Percentiles rank a stretch among this genome's conserved stretches.
Evolutionary conservation across 2,888 invertebrate species (phyloP).

Genomic region (Cheilosia soror): DNA sequence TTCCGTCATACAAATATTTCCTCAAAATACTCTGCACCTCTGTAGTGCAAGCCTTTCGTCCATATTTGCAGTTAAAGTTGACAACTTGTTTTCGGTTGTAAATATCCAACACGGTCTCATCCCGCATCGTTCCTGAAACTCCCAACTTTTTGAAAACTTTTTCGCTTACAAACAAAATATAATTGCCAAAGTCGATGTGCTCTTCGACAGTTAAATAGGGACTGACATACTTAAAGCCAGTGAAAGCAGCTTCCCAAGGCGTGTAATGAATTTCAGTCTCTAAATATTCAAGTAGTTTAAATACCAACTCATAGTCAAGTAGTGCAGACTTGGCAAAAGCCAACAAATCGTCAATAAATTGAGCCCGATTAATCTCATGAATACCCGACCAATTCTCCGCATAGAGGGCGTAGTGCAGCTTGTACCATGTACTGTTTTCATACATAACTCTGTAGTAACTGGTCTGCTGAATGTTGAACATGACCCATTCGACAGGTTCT

Average conservation of each 20-base stretch:
- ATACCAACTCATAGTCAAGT: slow-evolving; percentile 84
- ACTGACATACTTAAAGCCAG: slow-evolving; percentile 82
- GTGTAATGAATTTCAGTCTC: slow-evolving; percentile 88
- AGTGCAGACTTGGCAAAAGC: slow-evolving; percentile 86
- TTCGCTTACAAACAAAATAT: slow-evolving; percentile 84
- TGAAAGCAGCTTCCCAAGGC: slow-evolving; percentile 91
- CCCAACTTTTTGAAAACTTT: slow-evolving; percentile 85
- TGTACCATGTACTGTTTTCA: slow-evolving; percentile 86
- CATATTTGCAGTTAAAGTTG: slow-evolving; percentile 87
- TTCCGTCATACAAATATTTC: slow-evolving; percentile 77
- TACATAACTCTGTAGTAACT: slow-evolving; percentile 88
- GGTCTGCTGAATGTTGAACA: slow-evolving; percentile 80
- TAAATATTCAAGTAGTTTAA: slow-evolving; percentile 89
- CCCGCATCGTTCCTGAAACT: slow-evolving; percentile 80
- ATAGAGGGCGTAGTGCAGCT: slow-evolving; percentile 76
- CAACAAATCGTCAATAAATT: slow-evolving; percentile 90
- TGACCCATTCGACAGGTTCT: slow-evolving; percentile 79
- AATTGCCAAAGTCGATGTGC: slow-evolving; percentile 79
- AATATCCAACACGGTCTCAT: slow-evolving; percentile 85
- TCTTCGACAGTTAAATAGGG: slow-evolving; percentile 79
- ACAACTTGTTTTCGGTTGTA: slow-evolving; percentile 86
- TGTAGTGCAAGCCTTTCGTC: slow-evolving; percentile 85
- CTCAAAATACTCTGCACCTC: slow-evolving; percentile 84
- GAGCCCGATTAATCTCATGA: slow-evolving; percentile 87
- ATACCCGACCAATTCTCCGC: slow-evolving; percentile 76